Percentiles rank a stretch among this genome's conserved stretches.
phyloP scores from a whole-genome alignment of 2,888 invertebrate species.

The Sceliomorpha sp. region DNA sequence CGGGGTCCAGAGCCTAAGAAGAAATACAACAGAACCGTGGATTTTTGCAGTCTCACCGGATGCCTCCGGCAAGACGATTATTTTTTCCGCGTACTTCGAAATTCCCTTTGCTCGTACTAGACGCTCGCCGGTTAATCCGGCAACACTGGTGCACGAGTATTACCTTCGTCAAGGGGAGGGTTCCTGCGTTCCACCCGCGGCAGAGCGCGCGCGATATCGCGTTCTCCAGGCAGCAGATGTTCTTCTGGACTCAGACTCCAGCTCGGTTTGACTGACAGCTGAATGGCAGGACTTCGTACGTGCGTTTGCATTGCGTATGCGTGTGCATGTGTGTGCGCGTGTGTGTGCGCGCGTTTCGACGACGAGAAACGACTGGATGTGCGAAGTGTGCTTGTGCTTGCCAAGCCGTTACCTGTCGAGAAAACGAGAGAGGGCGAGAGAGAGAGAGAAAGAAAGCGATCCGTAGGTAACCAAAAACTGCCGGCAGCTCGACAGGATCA shows the following conservation, averaged over 20 bases:
- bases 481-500: slow-evolving; percentile 39
- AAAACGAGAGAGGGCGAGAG: slow-evolving; percentile 42
- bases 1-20: no score
- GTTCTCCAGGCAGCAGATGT: slow-evolving; percentile 60
- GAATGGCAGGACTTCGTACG: slow-evolving; percentile 64
- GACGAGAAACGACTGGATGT: slow-evolving; percentile 44
- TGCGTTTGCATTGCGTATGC: slow-evolving; percentile 39
- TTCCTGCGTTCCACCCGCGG: slow-evolving; percentile 40
- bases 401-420: slow-evolving; percentile 58
- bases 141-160: slow-evolving; percentile 7
- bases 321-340: slow-evolving; percentile 29
- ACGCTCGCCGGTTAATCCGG: slow-evolving; percentile 25
- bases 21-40: no score
- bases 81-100: no score
- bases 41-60: no score
- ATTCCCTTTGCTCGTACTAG: no score
- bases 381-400: slow-evolving; percentile 29
- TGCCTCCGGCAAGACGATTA: no score
- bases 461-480: slow-evolving; percentile 57
- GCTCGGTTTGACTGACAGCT: slow-evolving; percentile 75
- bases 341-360: slow-evolving; percentile 38
- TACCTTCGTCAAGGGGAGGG: slow-evolving; percentile 12
- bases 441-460: no score
- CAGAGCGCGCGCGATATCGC: slow-evolving; percentile 61
- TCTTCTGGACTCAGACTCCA: slow-evolving; percentile 59